A percentile compares a stretch with the other conserved stretches of the same genome.
Evolutionary conservation across 2,113 vertebrate species (phyloP).

Genomic region (Tyto alba): DNA sequence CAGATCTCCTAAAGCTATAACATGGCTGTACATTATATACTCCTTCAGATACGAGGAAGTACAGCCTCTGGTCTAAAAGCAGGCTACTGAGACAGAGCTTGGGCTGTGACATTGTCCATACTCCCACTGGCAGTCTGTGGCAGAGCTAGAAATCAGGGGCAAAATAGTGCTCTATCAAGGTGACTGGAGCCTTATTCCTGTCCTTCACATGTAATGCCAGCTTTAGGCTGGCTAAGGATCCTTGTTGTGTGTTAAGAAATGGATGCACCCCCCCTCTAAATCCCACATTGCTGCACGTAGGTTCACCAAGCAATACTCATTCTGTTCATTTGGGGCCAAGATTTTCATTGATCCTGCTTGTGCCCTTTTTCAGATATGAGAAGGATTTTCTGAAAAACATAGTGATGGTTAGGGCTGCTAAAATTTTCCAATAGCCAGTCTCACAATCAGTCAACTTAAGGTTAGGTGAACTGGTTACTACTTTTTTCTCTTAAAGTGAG

Average conservation of each 20-base stretch:
- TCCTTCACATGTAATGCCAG: fast-evolving
- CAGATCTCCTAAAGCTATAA: neutral
- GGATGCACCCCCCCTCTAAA: neutral
- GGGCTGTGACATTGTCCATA: neutral
- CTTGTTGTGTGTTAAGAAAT: neutral
- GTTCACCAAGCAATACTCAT: fast-evolving
- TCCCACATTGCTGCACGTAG: fast-evolving
- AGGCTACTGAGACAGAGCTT: neutral
- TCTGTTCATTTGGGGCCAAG: fast-evolving
- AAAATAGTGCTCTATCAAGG: neutral
- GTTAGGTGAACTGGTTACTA: neutral
- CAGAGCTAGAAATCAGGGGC: neutral
- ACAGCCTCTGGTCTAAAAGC: neutral
- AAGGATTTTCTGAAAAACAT: neutral
- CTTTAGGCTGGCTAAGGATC: neutral
- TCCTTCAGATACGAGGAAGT: neutral
- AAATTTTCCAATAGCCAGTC: neutral
- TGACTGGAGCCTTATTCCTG: neutral
- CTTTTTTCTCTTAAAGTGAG: neutral
- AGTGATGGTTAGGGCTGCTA: neutral
- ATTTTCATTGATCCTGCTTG: neutral
- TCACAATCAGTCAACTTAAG: neutral
- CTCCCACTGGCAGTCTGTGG: neutral
- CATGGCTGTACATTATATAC: neutral
- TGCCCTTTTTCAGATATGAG: neutral